Evolutionary conservation across 1,140 invertebrate genomes (phyloP), one percentile per base, ranked within the genome.

Genomic region (Drosophila teissieri): DNA sequence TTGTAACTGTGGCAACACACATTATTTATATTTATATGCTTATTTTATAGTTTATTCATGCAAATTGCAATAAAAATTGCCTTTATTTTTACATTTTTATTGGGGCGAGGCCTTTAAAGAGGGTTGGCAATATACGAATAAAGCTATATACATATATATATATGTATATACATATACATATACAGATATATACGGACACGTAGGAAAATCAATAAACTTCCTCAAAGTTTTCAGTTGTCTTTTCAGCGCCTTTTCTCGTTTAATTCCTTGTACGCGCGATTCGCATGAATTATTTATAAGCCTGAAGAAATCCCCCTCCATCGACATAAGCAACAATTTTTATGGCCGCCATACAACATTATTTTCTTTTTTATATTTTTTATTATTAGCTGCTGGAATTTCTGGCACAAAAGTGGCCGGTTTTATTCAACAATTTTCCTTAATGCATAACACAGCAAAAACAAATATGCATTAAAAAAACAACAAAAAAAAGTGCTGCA

Each of bases 21-120:
- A 88, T 89, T 80, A 88, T 88, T 88, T 88, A 88, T 88, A 86
- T 86, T 88, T 86, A 88, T 86, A 83, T 88, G 80, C 89, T 89
- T 89, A 84, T 89, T 89, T 89, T 89, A 89, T 89, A 89, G 84
- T 89, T 89, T 84, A 84, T 89, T 89, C 84, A 89, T 89, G 84
- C 84, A 89, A 89, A 89, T 89, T 89, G 80, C 84, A 70, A 89
- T 89, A 89, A 89, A 89, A 89, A 89, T 89, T 89, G 84, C 68
- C 73, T 89, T 89, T 88, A 88, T 86, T 88, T 88, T 78, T 74
- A 80, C 72, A 83, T 88, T 89, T 73, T 62, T 65, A 54, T 75
- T 72, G 63, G 46, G 46, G 31, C 58, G 57, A 63, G 62, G 62
- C 62, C 65, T 56, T 83, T 80, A 84, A 80, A 85, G 34, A 57